A percentile compares a stretch with the other conserved stretches of the same genome.
Evolutionary conservation across 2,797 vertebrate genomes (phyloP).

Genomic region (Sebastes taczanowskii): DNA sequence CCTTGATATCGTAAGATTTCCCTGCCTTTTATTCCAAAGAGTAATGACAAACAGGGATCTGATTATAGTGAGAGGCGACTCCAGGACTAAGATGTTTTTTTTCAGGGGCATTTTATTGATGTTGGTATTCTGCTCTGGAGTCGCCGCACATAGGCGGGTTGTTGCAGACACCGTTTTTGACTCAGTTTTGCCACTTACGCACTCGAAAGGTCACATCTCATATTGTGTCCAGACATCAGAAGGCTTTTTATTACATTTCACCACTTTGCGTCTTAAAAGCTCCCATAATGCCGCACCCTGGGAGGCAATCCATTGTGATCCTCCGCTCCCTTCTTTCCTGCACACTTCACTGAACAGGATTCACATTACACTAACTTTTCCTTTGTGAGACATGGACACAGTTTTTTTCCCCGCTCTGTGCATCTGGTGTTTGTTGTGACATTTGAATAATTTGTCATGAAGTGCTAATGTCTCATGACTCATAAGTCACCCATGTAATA

Average conservation of each 20-base stretch:
- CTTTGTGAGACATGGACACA: not conserved
- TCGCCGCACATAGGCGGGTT: conserved; percentile 25
- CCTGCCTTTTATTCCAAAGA: conserved; percentile 28
- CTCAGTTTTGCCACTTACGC: conserved; percentile 44
- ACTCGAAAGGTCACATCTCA: conserved; percentile 68
- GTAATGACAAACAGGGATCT: conserved; percentile 41
- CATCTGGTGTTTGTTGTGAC: conserved; percentile 53
- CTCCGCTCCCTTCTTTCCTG: not conserved
- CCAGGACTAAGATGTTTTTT: conserved; percentile 54
- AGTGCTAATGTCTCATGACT: conserved; percentile 45
- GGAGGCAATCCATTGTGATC: conserved; percentile 24
- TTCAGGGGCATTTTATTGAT: conserved; percentile 51
- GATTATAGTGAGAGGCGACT: conserved; percentile 37
- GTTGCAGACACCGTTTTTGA: conserved; percentile 15
- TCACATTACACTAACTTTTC: conserved; percentile 37
- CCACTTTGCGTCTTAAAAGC: conserved; percentile 41
- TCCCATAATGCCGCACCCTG: not conserved
- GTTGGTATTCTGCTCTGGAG: conserved; percentile 28
- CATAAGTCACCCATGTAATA: conserved; percentile 45
- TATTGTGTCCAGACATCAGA: conserved; percentile 36
- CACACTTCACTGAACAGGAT: conserved; percentile 29
- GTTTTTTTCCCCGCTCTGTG: conserved; percentile 4
- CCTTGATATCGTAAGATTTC: not conserved
- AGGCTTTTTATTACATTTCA: conserved; percentile 57
- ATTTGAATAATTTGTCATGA: conserved; percentile 61